Evolutionary conservation across 2,113 vertebrate species (phyloP).

Genomic region (Salvelinus alpinus): DNA sequence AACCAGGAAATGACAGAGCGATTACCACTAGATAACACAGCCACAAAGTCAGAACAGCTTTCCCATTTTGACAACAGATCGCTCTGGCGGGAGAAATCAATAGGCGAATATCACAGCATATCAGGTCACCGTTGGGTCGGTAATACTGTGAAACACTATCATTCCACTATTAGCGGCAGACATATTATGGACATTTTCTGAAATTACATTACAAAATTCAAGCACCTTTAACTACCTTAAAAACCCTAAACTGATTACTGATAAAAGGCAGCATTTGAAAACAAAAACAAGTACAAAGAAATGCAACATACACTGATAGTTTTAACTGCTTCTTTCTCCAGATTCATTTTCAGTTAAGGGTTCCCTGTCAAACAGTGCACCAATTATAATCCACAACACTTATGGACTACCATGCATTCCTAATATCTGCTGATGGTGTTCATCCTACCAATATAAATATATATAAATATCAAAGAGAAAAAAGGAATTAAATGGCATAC

Average conservation of each 20-base stretch:
- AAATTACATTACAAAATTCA: too few relatives aligned
- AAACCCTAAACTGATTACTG: slow-evolving; percentile 73
- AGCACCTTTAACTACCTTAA: slow-evolving; percentile 33
- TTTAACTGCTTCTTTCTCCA: slow-evolving; percentile 35
- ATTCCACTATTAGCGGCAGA: too few relatives aligned
- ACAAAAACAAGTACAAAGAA: slow-evolving; percentile 83
- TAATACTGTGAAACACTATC: too few relatives aligned
- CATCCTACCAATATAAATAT: slow-evolving; percentile 90
- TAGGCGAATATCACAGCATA: too few relatives aligned
- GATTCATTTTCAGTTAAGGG: slow-evolving; percentile 56
- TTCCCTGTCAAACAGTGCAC: slow-evolving; percentile 75
- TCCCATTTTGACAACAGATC: too few relatives aligned
- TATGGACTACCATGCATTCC: slow-evolving; percentile 93
- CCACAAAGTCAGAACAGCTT: too few relatives aligned
- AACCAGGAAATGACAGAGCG: too few relatives aligned
- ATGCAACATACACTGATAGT: slow-evolving; percentile 89
- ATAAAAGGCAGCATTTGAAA: slow-evolving; percentile 78
- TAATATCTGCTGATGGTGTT: slow-evolving; percentile 87
- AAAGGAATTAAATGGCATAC: slow-evolving; percentile 99
- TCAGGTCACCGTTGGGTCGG: too few relatives aligned
- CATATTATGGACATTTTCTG: too few relatives aligned
- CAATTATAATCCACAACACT: slow-evolving; percentile 80
- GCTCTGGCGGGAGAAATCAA: too few relatives aligned
- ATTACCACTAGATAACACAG: too few relatives aligned
- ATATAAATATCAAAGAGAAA: slow-evolving; percentile 76